These are phyloP conservation scores for Pherbina coryleti DNA, from an alignment of 2,888 invertebrate genomes.

Conservation along the genomic window DNA sequence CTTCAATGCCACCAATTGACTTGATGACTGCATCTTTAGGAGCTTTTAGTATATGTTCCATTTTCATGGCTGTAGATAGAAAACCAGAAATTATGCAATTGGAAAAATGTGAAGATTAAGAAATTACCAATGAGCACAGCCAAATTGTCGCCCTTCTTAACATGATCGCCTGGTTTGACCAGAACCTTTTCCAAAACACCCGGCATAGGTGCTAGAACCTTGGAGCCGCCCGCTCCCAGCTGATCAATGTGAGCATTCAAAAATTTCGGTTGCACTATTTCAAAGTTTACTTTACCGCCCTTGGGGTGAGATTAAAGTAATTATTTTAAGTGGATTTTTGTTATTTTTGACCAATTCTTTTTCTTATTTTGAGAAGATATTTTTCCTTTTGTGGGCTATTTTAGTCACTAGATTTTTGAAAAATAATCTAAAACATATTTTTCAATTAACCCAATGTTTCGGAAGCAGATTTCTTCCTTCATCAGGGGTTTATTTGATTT, in stretches of 20 bases:
- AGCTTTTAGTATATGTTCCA: constrained; percentile 96
- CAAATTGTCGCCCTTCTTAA: constrained; percentile 89
- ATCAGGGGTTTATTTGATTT: no score
- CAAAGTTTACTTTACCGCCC: constrained; percentile 78
- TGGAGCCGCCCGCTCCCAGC: constrained; percentile 70
- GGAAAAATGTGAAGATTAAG: no score
- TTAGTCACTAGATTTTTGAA: no score
- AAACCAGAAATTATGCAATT: not conserved
- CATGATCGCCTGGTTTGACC: constrained; percentile 84
- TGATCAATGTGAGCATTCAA: constrained; percentile 68
- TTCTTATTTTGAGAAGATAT: no score
- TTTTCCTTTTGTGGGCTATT: no score
- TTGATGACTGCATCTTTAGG: constrained; percentile 83
- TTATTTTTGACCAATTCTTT: no score
- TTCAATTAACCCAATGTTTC: no score
- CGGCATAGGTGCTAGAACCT: constrained; percentile 92
- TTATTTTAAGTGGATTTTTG: no score
- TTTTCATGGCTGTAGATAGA: constrained; percentile 91
- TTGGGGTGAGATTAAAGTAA: constrained; percentile 5
- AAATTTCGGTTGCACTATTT: constrained; percentile 75
- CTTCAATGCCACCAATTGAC: constrained; percentile 78
- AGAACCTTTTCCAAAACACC: constrained; percentile 93
- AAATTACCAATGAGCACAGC: constrained; percentile 82
- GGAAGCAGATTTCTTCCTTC: no score
- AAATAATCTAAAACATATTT: no score